phyloP scores from a whole-genome alignment of 2,888 invertebrate genomes.

The Cantharis nigra region DNA sequence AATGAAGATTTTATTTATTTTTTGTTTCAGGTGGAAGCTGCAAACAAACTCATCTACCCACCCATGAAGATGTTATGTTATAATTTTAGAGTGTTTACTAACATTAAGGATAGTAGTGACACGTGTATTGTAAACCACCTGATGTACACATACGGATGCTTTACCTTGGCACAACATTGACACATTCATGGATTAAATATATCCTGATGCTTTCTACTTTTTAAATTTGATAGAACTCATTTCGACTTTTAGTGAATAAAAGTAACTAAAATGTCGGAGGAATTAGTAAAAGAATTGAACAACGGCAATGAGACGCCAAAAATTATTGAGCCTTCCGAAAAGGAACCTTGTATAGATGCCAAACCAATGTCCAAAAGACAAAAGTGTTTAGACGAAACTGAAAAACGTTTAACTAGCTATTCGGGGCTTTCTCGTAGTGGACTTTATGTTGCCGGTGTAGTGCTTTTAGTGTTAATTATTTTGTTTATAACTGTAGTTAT shows the following conservation, averaged over 20 bases:
- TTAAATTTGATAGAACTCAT: not conserved
- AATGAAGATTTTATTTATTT: not conserved
- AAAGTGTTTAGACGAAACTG: constrained; percentile 37
- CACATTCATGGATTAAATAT: not conserved
- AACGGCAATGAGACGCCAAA: constrained; percentile 33
- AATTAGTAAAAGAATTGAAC: constrained; percentile 21
- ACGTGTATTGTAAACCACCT: constrained; percentile 7
- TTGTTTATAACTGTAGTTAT: constrained; percentile 56
- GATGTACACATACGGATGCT: not conserved
- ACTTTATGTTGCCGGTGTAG: constrained; percentile 39
- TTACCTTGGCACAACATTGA: not conserved
- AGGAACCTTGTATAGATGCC: constrained; percentile 46
- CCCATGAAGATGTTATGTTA: not conserved
- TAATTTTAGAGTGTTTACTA: not conserved
- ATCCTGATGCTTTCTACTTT: not conserved
- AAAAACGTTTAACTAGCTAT: constrained; percentile 40
- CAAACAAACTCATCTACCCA: not conserved
- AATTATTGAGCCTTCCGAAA: constrained; percentile 38
- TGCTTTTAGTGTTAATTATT: constrained; percentile 48
- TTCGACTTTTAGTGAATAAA: not conserved
- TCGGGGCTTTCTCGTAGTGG: constrained; percentile 45
- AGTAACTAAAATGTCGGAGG: constrained; percentile 26
- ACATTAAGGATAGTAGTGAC: not conserved
- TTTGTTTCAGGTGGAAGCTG: not conserved
- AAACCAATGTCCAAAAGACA: constrained; percentile 20